These are phyloP conservation scores for Mico argentatus DNA, from an alignment of 2,797 vertebrate species.

Conservation along the genomic window DNA sequence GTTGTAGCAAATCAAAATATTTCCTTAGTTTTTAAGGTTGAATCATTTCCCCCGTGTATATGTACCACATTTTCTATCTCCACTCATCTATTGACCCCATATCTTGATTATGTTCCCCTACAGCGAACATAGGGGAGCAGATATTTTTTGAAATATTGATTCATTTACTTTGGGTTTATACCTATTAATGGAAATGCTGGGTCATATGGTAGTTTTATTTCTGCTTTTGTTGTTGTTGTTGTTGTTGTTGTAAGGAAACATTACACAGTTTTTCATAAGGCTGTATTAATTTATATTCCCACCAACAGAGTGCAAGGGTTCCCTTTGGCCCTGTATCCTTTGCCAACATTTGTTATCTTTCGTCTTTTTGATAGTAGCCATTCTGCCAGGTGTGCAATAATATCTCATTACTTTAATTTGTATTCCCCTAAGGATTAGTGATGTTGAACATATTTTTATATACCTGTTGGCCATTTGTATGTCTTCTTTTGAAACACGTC, in stretches of 20 bases:
- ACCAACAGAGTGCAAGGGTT: not conserved
- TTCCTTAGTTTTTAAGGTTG: not conserved
- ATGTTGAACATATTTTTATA: not conserved
- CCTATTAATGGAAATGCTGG: not conserved
- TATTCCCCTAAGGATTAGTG: not conserved
- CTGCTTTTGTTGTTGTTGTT: not conserved
- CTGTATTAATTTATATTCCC: not conserved
- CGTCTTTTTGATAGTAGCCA: not conserved
- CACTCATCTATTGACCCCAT: not conserved
- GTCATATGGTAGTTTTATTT: not conserved
- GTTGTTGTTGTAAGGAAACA: not conserved
- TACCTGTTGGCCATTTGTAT: not conserved
- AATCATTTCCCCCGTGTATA: not conserved
- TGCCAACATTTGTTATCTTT: not conserved
- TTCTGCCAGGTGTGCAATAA: not conserved
- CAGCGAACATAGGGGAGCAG: not conserved
- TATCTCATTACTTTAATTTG: not conserved
- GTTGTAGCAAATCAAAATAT: not conserved
- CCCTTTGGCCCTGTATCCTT: not conserved
- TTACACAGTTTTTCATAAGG: not conserved
- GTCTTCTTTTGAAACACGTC: not conserved
- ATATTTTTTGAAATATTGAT: not conserved
- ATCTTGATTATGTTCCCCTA: not conserved
- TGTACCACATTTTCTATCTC: not conserved
- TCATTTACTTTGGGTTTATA: not conserved